phyloP scores from a whole-genome alignment of 1,140 invertebrate genomes.

The Eriocheir sinensis region DNA sequence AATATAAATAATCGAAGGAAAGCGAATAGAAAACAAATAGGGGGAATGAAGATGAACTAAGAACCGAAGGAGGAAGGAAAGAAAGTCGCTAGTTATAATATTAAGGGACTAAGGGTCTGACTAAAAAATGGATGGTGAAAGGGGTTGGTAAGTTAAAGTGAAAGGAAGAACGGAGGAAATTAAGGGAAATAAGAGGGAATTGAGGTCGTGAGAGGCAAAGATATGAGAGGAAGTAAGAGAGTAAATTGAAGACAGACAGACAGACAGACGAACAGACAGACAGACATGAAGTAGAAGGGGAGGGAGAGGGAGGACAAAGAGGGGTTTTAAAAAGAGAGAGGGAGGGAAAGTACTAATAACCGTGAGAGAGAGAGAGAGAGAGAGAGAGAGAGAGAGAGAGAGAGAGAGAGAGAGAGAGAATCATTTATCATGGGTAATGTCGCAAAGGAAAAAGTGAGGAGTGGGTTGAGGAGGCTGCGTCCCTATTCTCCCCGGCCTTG shows the following conservation, averaged over 20 bases:
- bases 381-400: conserved; percentile 1
- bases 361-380: conserved; percentile 3
- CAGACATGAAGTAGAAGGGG: background rate
- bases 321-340: background rate
- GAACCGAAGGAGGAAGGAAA: background rate
- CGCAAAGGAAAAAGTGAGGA: conserved; percentile 41
- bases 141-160: background rate
- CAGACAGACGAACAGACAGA: background rate
- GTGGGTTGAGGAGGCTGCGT: background rate
- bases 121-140: background rate
- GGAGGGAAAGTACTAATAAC: background rate
- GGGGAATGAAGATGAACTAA: no score
- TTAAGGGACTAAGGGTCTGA: no score
- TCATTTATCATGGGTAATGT: conserved; percentile 60
- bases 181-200: background rate
- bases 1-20: no score
- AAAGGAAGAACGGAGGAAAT: background rate
- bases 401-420: conserved; percentile 32
- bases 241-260: background rate
- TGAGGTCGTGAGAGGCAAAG: background rate
- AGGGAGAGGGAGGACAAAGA: background rate
- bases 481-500: background rate
- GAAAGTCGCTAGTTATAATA: no score
- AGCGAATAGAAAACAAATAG: background rate
- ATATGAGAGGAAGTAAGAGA: background rate